Conservation (phyloP, 37 sponge, comb jelly and placozoan genomes). For the Oscarella lobularis region DNA sequence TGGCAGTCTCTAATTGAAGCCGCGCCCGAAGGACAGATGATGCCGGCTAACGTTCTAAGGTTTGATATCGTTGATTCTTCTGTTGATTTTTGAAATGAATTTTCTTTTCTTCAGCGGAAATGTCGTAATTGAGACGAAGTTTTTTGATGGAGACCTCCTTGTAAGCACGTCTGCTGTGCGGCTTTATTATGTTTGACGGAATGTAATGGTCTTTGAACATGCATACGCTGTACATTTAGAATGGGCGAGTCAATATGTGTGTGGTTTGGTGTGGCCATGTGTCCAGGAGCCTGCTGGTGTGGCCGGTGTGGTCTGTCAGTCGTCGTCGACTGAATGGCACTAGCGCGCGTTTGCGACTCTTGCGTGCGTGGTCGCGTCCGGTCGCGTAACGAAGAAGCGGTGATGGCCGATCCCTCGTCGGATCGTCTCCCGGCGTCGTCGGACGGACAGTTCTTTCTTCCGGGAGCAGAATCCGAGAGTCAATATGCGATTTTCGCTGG, state of each 20-base stretch:
- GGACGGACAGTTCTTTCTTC: not conserved
- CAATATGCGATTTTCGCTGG: not conserved
- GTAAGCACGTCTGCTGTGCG: constrained; percentile 78
- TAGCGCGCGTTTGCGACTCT: too few relatives aligned
- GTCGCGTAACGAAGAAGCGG: too few relatives aligned
- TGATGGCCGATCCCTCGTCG: too few relatives aligned
- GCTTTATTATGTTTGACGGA: constrained; percentile 63
- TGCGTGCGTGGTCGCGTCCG: too few relatives aligned
- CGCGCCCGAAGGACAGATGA: constrained; percentile 80
- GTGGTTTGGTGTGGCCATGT: too few relatives aligned
- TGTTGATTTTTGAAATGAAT: not conserved
- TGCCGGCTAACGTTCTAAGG: constrained; percentile 74
- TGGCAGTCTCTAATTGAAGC: constrained; percentile 98
- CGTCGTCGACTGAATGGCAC: too few relatives aligned
- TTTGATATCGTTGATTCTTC: constrained; percentile 4
- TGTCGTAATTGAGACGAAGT: constrained; percentile 81
- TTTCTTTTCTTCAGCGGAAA: constrained; percentile 53
- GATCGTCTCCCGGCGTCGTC: too few relatives aligned
- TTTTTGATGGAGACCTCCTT: constrained; percentile 73
- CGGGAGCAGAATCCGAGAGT: not conserved
- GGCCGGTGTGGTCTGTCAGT: too few relatives aligned
- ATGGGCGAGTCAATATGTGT: too few relatives aligned
- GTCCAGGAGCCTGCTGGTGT: too few relatives aligned
- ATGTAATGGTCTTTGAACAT: too few relatives aligned
- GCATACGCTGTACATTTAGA: too few relatives aligned